Evolutionary conservation across 2,888 invertebrate species (phyloP).

Genomic region (Neuroscelio doddi): DNA sequence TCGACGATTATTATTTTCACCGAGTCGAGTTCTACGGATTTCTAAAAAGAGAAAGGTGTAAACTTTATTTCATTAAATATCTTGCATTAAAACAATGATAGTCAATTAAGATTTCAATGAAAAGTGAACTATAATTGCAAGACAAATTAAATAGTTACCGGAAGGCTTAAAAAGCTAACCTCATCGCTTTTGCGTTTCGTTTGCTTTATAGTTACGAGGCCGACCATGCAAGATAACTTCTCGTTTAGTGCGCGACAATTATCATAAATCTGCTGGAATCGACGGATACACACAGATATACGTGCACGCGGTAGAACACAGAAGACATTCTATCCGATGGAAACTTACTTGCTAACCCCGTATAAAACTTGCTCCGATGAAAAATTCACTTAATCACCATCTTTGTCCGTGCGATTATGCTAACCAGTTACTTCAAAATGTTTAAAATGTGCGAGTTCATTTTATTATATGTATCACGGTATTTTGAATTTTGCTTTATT

Average conservation of each 20-base stretch:
- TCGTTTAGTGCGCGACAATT: slow-evolving; percentile 57
- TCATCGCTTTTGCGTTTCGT: slow-evolving; percentile 42
- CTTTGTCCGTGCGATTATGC: slow-evolving; percentile 41
- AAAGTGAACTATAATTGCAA: slow-evolving; percentile 38
- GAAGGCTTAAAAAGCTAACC: slow-evolving; percentile 38
- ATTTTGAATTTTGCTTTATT: no score
- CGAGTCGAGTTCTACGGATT: no score
- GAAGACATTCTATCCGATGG: slow-evolving; percentile 48
- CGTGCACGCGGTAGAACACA: slow-evolving; percentile 42
- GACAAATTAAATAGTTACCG: slow-evolving; percentile 47
- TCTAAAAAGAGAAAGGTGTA: no score
- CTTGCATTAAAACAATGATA: slow-evolving; percentile 41
- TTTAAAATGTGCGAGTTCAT: no score
- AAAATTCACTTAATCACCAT: slow-evolving; percentile 49
- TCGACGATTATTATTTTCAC: no score
- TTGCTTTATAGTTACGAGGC: slow-evolving; percentile 47
- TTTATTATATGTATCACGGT: no score
- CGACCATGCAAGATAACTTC: slow-evolving; percentile 46
- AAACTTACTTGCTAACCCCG: slow-evolving; percentile 45
- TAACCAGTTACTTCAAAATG: no score
- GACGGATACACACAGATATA: slow-evolving; percentile 45
- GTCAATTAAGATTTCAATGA: slow-evolving; percentile 46
- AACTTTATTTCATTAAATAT: no score
- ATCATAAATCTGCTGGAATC: slow-evolving; percentile 66
- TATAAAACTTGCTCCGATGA: slow-evolving; percentile 52